phyloP scores from a whole-genome alignment of 1,140 invertebrate genomes.

The Zaprionus taronus region DNA sequence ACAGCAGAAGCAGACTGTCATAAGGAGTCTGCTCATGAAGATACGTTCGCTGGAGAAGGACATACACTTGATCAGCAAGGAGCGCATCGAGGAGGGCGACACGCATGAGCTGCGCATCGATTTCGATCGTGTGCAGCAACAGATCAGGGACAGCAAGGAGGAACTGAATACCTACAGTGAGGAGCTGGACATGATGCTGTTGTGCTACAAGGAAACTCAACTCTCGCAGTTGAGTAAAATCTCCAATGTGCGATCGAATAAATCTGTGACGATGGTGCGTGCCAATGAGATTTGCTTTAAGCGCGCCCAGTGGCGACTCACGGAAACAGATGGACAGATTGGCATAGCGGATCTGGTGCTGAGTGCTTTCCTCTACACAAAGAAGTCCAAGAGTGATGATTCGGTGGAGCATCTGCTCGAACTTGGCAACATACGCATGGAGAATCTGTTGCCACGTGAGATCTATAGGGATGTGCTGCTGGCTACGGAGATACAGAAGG shows the following conservation, averaged over 20 bases:
- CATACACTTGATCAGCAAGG: conserved; percentile 94
- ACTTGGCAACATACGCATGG: conserved; percentile 98
- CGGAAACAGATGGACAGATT: conserved; percentile 98
- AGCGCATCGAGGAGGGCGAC: conserved; percentile 89
- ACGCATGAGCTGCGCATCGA: conserved; percentile 89
- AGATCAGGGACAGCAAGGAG: conserved; percentile 96
- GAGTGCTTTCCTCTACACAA: conserved; percentile 98
- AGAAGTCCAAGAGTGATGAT: conserved; percentile 98
- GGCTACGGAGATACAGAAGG: conserved; percentile 94
- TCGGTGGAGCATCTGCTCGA: conserved; percentile 98
- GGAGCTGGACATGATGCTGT: conserved; percentile 95
- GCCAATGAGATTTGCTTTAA: conserved; percentile 99
- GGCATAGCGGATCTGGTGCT: conserved; percentile 98
- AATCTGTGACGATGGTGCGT: conserved; percentile 91
- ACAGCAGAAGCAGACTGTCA: conserved; percentile 94
- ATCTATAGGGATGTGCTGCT: conserved; percentile 96
- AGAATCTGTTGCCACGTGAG: conserved; percentile 97
- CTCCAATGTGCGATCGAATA: conserved; percentile 85
- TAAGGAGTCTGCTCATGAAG: conserved; percentile 92
- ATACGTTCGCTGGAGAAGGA: conserved; percentile 94
- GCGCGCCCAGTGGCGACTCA: conserved; percentile 98
- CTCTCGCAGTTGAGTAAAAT: conserved; percentile 87
- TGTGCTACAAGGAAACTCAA: conserved; percentile 95
- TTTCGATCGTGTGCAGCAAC: conserved; percentile 88
- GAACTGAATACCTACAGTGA: conserved; percentile 93